Base-by-base conservation (phyloP, 2,797 vertebrate genomes). In the Anabacerthia variegaticeps region DNA sequence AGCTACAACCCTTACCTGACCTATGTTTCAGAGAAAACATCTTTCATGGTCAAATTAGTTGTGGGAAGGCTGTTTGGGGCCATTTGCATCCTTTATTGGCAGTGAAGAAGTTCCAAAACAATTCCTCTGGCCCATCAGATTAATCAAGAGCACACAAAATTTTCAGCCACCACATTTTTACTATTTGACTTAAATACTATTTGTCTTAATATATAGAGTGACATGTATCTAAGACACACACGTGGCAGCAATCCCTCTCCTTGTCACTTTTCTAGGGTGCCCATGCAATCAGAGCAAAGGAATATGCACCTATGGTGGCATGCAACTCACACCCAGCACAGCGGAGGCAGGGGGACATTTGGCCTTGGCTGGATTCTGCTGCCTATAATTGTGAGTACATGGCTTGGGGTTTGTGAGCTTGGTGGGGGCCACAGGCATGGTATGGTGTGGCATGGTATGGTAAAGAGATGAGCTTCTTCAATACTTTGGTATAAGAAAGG, bases 281-380 rank as follows among this genome's bases (percentile, higher is more conserved):
- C 44, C 32, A 14, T 2, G 7, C 19, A 34, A 23, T 14, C 34
- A 23, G 14, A 89, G 27, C 49, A 84, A 74, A 54, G 46, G 14
- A 8, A 6, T 12, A 9, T 4, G 52, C 16, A 56, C 13, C 30
- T 10, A 1, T 0, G 48, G 30, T 43, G 24, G 39, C 30, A 37
- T 0, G 0, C 1, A 23, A 3, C 1, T 30, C 41, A 7, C 39
- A 43, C 13, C 27, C 14, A 14, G 54, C 41, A 32, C 10, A 26
- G 75, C 14, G 52, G 16, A 41, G 8, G 21, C 19, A 77, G 5
- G 17, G 23, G 24, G 11, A 7, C 1, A 0, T 15, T 41, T 59
- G 39, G 17, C 37, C 12, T 78, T 27, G 61, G 12, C 37, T 49
- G 58, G 14, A 32, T 46, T 9, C 15, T 65, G 24, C 43, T 69